These are phyloP conservation scores for Symphodus melops DNA, from an alignment of 2,113 vertebrate genomes.

Conservation along the genomic window DNA sequence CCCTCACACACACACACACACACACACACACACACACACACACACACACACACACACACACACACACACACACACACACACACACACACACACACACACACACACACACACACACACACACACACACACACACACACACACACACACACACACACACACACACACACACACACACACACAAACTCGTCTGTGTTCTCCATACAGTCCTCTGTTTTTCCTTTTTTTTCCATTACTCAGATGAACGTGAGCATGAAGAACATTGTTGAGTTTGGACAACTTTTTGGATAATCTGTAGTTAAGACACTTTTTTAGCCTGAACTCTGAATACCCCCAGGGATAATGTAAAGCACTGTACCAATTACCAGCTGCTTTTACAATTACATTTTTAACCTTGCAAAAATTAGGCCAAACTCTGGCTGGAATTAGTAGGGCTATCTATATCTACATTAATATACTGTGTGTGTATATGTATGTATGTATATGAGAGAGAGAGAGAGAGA, in stretches of 20 bases:
- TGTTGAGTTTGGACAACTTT: conserved; percentile 1
- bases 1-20: neutral
- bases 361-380: conserved; percentile 46
- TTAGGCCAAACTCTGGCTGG: conserved; percentile 45
- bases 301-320: conserved; percentile 5
- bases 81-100: neutral
- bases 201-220: neutral
- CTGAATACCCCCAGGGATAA: neutral
- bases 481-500: no score
- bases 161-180: conserved; percentile 6
- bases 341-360: conserved; percentile 37
- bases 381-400: conserved; percentile 53
- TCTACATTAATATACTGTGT: conserved; percentile 10
- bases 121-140: no score
- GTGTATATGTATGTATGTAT: no score
- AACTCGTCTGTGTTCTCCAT: neutral
- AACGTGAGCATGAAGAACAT: neutral
- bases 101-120: conserved; percentile 2
- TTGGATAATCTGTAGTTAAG: no score
- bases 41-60: neutral
- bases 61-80: no score
- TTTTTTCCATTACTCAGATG: neutral
- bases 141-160: no score
- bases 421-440: conserved; percentile 39
- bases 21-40: conserved; percentile 11